phyloP scores from a whole-genome alignment of 2,113 vertebrate genomes.

The Tretioscincus oriximinensis region DNA sequence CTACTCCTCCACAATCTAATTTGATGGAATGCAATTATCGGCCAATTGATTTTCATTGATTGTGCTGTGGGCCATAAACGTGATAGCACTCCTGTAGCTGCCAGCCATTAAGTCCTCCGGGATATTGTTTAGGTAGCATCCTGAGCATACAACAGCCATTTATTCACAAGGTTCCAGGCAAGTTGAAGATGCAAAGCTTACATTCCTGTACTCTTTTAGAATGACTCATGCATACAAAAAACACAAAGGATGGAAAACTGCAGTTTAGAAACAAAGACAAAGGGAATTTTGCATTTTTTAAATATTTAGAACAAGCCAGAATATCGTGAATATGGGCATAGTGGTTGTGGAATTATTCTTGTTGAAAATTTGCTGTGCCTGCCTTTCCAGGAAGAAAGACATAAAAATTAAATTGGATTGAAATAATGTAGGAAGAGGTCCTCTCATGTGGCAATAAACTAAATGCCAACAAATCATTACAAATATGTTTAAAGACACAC shows the following conservation, averaged over 20 bases:
- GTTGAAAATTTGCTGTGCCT: too few species aligned
- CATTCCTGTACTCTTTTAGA: background rate
- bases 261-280: background rate
- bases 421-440: too few species aligned
- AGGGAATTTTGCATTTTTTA: too few species aligned
- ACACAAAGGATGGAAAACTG: background rate
- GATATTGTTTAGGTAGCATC: background rate
- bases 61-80: slow-evolving; percentile 58
- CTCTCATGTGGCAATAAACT: too few species aligned
- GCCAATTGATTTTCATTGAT: slow-evolving; percentile 67
- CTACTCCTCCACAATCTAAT: slow-evolving; percentile 57
- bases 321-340: too few species aligned
- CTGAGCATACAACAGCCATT: slow-evolving; percentile 19
- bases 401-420: too few species aligned
- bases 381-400: too few species aligned
- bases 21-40: slow-evolving; percentile 64
- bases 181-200: background rate
- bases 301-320: background rate
- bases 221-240: background rate
- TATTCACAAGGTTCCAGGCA: background rate
- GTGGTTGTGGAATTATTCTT: too few species aligned
- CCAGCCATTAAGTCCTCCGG: slow-evolving; percentile 34
- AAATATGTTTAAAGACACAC: too few species aligned
- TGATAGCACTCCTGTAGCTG: slow-evolving; percentile 43
- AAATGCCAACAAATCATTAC: too few species aligned